These are phyloP conservation scores for Papilio polytes DNA, from an alignment of 1,140 invertebrate species.

Conservation along the genomic window DNA sequence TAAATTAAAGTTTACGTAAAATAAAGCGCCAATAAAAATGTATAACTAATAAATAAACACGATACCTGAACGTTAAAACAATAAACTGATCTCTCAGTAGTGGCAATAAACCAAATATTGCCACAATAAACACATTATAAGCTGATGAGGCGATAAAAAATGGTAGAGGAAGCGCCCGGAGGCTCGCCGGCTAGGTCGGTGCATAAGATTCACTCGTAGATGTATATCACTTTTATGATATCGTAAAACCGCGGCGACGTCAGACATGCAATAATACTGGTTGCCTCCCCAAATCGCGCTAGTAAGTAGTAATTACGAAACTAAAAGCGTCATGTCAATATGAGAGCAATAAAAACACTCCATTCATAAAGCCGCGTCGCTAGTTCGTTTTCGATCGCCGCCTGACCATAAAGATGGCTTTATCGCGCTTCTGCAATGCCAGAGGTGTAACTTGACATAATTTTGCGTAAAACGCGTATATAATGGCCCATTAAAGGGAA, in stretches of 20 bases:
- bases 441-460: slow-evolving; percentile 81
- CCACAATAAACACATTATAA: slow-evolving; percentile 81
- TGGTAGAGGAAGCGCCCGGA: slow-evolving; percentile 50
- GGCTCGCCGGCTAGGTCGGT: slow-evolving; percentile 47
- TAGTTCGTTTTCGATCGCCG: slow-evolving; percentile 78
- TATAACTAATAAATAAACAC: slow-evolving; percentile 84
- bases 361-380: slow-evolving; percentile 73
- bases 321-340: slow-evolving; percentile 73
- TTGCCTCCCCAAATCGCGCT: slow-evolving; percentile 74
- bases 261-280: slow-evolving; percentile 73
- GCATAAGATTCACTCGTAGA: slow-evolving; percentile 60
- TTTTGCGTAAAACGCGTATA: slow-evolving; percentile 82
- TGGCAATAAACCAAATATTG: slow-evolving; percentile 82
- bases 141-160: slow-evolving; percentile 79
- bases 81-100: slow-evolving; percentile 80
- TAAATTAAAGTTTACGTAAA: slow-evolving; percentile 84
- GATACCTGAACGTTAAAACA: slow-evolving; percentile 81
- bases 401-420: slow-evolving; percentile 79
- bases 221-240: slow-evolving; percentile 80
- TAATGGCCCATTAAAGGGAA: slow-evolving; percentile 82
- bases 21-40: slow-evolving; percentile 83
- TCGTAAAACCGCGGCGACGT: slow-evolving; percentile 74
- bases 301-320: slow-evolving; percentile 75
- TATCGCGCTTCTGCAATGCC: slow-evolving; percentile 76
- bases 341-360: slow-evolving; percentile 76